Evolutionary conservation across 2,113 vertebrate species (phyloP), one percentile per base, ranked within the genome.

Genomic region (Malurus alboscapulatus): DNA sequence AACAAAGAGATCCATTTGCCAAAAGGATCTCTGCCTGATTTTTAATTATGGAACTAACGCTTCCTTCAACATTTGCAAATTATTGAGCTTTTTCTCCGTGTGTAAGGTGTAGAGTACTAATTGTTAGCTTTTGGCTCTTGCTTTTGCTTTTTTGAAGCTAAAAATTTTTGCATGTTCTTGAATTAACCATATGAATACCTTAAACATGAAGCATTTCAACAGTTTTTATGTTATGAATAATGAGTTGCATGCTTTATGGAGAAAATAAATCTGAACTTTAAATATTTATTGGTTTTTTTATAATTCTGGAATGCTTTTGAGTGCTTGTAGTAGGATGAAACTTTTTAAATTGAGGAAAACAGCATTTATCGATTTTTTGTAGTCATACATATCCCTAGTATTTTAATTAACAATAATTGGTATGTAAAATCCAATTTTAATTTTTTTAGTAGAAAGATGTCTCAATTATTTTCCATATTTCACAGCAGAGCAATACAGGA

Each of bases 1-100:
- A 96, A 97, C 94, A 97, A 96, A 96, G 93, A 95, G 78, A 96
- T 96, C 94, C 94, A 89, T 97, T 97, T 97, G 95, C 91, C 96
- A 38, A 93, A 88, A 94, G 86, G 91, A 97, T 95, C 82, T 90
- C 87, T 96, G 93, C 88, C 94, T 96, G 95, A 91, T 96, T 97
- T 95, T 96, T 97, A 97, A 95, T 97, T 90, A 71, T 57, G 81
- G 51, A 84, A 83, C 83, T 74, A 88, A 36, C 34, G n/a, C 51
- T 94, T 92, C 50, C 65, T 75, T 87, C 54, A 86, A 85, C 86
- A 87, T 92, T 90, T 91, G 45, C 96, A 95, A 95, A 95, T 93
- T 95, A 84, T 57, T 94, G 48, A 53, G 13, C 14, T 78, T 68
- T 87, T 88, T 66, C 81, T 44, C 24, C 27, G 94, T 83, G 26